Base-by-base conservation (phyloP, 2,113 vertebrate species). In the Neolamprologus brichardi region DNA sequence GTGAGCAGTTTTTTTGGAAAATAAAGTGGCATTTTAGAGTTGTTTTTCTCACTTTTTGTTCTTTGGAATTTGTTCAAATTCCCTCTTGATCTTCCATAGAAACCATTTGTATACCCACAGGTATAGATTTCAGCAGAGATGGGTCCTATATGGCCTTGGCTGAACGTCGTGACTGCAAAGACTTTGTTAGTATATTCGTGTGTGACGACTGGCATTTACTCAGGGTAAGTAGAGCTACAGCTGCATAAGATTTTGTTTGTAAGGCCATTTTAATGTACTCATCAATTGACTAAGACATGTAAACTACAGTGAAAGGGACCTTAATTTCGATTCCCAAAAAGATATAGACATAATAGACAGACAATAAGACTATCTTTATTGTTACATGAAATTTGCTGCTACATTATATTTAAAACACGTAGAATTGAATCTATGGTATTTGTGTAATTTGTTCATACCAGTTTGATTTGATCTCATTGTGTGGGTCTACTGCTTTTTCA, bases 161-260 rank as follows among this genome's bases (percentile, higher is more conserved):
- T 0, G 99, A 99, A 87, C 94, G 98, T 2, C 96, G 99, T 0
- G 98, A 99, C 96, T 99, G 99, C 95, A 98, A 97, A 91, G 99
- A 99, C 90, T 98, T 96, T 32, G 89, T 99, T 72, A 99, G 98
- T 94, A 91, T 99, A 93, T 99, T 99, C 1, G 98, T 99, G 6
- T 99, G 99, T 92, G 97, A 96, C 0, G 97, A 98, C 95, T 99
- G 98, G 98, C 98, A 99, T 96, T 97, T 99, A n/a, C 96, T 99
- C 37, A 96, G 98, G 95, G 98, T 99, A 83, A 96, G 97, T 56
- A 4, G 7, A 23, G 44, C 18, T 64, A 67, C 32, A 67, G 32
- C 32, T 67, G 18, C 6, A 1, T 44, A 12, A 9, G 17, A 30
- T 87, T 83, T 44, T 5, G 10, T 5, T 87, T 88, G 79, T n/a